These are phyloP conservation scores for Pao palembangensis DNA, from an alignment of 2,113 vertebrate species.

Conservation along the genomic window DNA sequence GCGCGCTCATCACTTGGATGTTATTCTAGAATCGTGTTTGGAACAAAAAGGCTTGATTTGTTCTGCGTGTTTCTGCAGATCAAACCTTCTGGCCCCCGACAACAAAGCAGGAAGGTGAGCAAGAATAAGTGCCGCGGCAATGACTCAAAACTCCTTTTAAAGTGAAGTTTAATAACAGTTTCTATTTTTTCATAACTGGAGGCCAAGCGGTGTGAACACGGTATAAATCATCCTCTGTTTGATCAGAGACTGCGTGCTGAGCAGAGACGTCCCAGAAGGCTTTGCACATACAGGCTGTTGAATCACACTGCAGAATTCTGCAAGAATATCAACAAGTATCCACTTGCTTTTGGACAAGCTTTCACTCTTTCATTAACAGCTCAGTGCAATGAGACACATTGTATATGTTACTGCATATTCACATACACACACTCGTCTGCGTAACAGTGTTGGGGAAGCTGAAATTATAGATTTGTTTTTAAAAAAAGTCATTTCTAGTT, in stretches of 20 bases:
- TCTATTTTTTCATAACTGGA: slow-evolving; percentile 3
- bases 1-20: too few species aligned
- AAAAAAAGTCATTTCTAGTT: too few species aligned
- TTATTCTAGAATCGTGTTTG: slow-evolving; percentile 11
- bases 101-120: slow-evolving; percentile 23
- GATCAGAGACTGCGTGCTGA: slow-evolving; percentile 31
- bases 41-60: slow-evolving; percentile 19
- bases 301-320: slow-evolving; percentile 13
- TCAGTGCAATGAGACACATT: too few species aligned
- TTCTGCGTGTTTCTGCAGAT: slow-evolving; percentile 8
- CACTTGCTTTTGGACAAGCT: too few species aligned
- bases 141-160: slow-evolving; percentile 25
- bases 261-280: slow-evolving; percentile 13
- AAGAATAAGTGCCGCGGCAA: slow-evolving; percentile 23
- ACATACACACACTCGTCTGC: too few species aligned
- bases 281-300: slow-evolving; percentile 8
- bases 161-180: slow-evolving; percentile 37
- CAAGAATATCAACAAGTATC: too few species aligned
- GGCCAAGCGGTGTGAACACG: slow-evolving; percentile 24
- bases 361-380: too few species aligned
- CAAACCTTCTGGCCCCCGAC: slow-evolving; percentile 28
- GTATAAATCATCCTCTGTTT: slow-evolving; percentile 42
- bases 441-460: too few species aligned
- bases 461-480: too few species aligned
- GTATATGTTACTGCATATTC: too few species aligned